phyloP scores from a whole-genome alignment of 2,113 vertebrate genomes.

The Genyomyrus donnyi region DNA sequence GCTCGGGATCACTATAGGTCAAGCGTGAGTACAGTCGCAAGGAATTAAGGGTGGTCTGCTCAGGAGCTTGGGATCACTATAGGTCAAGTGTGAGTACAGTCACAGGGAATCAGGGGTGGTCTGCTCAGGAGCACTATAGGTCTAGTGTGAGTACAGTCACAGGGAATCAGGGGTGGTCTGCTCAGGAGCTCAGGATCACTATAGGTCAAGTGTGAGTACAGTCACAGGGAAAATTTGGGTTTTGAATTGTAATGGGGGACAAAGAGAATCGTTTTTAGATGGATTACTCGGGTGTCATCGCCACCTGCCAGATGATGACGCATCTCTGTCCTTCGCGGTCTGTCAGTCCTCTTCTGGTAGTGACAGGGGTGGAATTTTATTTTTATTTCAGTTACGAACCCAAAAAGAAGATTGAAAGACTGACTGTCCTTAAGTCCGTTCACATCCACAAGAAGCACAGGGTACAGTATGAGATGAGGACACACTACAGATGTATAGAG shows the following conservation, averaged over 20 bases:
- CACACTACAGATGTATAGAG: slow-evolving; percentile 76
- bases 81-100: slow-evolving; percentile 77
- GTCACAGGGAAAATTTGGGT: not conserved
- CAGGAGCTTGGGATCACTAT: slow-evolving; percentile 77
- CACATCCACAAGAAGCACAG: slow-evolving; percentile 97
- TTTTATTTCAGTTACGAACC: slow-evolving; percentile 66
- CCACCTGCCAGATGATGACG: not conserved
- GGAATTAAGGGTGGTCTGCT: slow-evolving; percentile 41
- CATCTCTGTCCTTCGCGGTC: not conserved
- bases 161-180: too few species aligned
- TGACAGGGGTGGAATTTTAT: not conserved
- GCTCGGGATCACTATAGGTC: too few species aligned
- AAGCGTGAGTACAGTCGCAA: too few species aligned
- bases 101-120: not conserved
- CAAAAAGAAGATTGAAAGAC: slow-evolving; percentile 67
- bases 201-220: too few species aligned
- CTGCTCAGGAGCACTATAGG: not conserved
- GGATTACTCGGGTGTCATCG: not conserved
- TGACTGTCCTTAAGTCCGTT: slow-evolving; percentile 86
- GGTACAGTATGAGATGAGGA: slow-evolving; percentile 97
- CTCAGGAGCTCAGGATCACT: not conserved
- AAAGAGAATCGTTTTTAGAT: not conserved
- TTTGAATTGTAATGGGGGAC: not conserved
- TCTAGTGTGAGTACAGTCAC: too few species aligned
- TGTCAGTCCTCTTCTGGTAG: not conserved